A percentile compares a stretch with the other conserved stretches of the same genome.
These are phyloP conservation scores for Cheirogaleus major DNA, from an alignment of 2,797 vertebrate species.

Conservation along the genomic window DNA sequence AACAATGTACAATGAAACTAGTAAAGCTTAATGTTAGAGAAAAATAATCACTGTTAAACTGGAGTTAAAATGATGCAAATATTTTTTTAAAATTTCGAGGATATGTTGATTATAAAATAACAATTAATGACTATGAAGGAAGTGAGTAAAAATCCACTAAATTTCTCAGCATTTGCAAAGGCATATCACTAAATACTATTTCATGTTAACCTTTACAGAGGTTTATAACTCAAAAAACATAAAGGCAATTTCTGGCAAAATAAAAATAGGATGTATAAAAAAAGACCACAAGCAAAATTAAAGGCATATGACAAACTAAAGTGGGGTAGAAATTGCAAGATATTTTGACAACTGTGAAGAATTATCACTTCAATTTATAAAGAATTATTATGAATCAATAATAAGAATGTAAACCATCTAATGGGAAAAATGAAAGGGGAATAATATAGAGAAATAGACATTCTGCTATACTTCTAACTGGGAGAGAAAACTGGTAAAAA, in stretches of 20 bases:
- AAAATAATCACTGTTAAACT: neutral
- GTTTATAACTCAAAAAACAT: neutral
- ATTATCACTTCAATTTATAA: constrained; percentile 1
- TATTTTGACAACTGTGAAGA: constrained; percentile 26
- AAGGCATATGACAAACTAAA: neutral
- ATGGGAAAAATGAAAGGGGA: neutral
- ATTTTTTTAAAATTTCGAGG: neutral
- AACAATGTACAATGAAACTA: neutral
- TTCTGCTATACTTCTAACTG: neutral
- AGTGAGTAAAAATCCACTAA: constrained; percentile 12
- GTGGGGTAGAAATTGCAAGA: neutral
- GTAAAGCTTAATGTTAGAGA: neutral
- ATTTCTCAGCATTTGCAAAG: neutral
- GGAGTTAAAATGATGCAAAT: neutral
- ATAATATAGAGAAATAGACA: neutral
- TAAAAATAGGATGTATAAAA: neutral
- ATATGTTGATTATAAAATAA: neutral
- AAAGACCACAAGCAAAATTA: neutral
- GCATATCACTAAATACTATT: neutral
- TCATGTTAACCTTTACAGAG: neutral
- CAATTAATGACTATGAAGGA: neutral
- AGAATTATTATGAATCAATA: neutral
- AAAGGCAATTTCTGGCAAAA: neutral
- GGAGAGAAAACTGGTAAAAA: neutral
- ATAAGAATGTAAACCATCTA: neutral